Base-by-base conservation (phyloP, 2,888 invertebrate species). In the Nephrotoma guestfalica region DNA sequence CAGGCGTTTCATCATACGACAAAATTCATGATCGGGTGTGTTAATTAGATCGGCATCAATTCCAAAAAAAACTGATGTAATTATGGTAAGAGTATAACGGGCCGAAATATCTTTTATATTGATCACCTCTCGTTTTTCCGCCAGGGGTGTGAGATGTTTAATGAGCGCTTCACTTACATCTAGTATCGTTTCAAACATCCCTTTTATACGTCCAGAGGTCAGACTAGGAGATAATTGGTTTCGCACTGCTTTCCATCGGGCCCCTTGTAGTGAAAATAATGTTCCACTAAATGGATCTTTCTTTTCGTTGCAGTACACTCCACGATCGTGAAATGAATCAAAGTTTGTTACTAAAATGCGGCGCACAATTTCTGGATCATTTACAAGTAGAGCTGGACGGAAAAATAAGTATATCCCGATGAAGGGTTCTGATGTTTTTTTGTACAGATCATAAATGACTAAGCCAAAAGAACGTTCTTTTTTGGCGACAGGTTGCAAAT, bases 211-310 rank as follows among this genome's bases (percentile, higher is more conserved):
- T 6, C 94, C 94, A 0, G 94, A 93, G 0, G 95, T 93, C 89
- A 95, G 96, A 0, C 94, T 93, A 0, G 95, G 94, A 0, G 95
- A 93, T 89, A 95, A 90, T 88, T 94, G 94, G 0, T 92, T 88
- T 15, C 95, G 92, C 41, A 95, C 90, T 86, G 91, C 92, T 89
- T 93, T 94, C 95, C 96, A 96, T 86, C 93, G 92, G 7, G 92
- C 91, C 0, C 94, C 94, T 85, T 92, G 91, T 83, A 93, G 89
- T 87, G 93, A 92, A 88, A 95, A 94, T 6, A 95, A 89, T 89
- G 94, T 94, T 0, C 92, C 93, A 6, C 94, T 93, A 51, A 95
- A 88, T 0, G 93, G 94, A 90, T 95, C 94, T 18, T 93, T 92
- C 15, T 92, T 90, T 86, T 94, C 94, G 87, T 94, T 94, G 86